These are phyloP conservation scores for Holotrichia oblita DNA, from an alignment of 1,140 invertebrate species.

Conservation along the genomic window DNA sequence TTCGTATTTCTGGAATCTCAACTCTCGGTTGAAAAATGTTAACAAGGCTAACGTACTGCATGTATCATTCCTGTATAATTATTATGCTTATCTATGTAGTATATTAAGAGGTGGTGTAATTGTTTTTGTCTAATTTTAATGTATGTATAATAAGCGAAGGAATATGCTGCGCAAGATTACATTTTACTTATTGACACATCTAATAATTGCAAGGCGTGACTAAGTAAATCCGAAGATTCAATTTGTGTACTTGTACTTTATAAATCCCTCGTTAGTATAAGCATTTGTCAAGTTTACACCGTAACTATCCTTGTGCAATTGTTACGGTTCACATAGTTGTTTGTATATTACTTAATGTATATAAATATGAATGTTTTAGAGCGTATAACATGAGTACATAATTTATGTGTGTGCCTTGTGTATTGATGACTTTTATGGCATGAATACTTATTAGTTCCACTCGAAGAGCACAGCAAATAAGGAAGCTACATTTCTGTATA, in stretches of 20 bases:
- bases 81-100: background rate
- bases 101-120: background rate
- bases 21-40: background rate
- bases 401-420: constrained; percentile 38
- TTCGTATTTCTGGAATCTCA: constrained; percentile 15
- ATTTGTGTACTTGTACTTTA: constrained; percentile 15
- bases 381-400: constrained; percentile 34
- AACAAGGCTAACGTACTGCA: background rate
- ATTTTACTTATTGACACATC: constrained; percentile 15
- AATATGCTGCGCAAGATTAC: background rate
- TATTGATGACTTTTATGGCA: constrained; percentile 40
- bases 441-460: constrained; percentile 41
- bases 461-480: constrained; percentile 29
- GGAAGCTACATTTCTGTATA: constrained; percentile 26
- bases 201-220: constrained; percentile 9
- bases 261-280: background rate
- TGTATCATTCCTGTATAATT: constrained; percentile 14
- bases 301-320: background rate
- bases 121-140: background rate
- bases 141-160: background rate
- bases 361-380: constrained; percentile 34
- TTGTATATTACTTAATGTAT: constrained; percentile 25
- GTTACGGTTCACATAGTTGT: constrained; percentile 25
- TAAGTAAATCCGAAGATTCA: constrained; percentile 23
- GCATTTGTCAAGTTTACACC: constrained; percentile 25